Base-by-base conservation (phyloP, 2,113 vertebrate species). In the Dicrurus megarhynchus region DNA sequence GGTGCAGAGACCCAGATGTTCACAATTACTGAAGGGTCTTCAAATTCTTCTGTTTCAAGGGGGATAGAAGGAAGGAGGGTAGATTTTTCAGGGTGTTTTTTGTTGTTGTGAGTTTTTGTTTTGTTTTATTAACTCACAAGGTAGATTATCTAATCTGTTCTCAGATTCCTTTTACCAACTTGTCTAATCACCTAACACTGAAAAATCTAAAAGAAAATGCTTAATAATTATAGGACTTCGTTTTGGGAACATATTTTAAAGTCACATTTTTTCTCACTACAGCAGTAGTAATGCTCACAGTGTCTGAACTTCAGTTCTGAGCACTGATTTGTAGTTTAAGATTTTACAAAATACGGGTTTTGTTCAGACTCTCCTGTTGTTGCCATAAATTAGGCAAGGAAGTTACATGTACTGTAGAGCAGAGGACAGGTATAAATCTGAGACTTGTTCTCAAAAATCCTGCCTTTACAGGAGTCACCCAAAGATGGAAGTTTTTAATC, bases 1-100 rank as follows among this genome's bases (percentile, higher is more conserved):
- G 0, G 4, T 15, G 27, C 32, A 80, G 44, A 41, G 46, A 73
- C 32, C 28, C 14, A 70, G 63, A 46, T 0, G 0, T 21, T 83
- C 7, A 5, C 3, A 26, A 3, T 76, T 93, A 57, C 20, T n/a
- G 28, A 69, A 73, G 16, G 2, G 3, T 87, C 23, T 69, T 94
- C 20, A 68, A 52, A 7, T 55, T 56, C 9, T 80, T 65, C 19
- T 59, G 27, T 77, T 90, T 65, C 0, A 3, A 33, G 23, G 26
- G 16, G 8, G 1, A 10, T 55, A 39, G 46, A 49, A 35, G 11
- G 59, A 69, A 74, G 30, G 30, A 78, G 19, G 17, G 10, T 56
- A 57, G 52, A 32, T 56, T 68, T 84, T 1, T 19, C 32, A 27
- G 27, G n/a, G 14, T 71, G 30, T 24, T 90, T 77, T 44, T 61